Conservation (phyloP, 2,797 vertebrate genomes). For the Crocodylus rhombifer region DNA sequence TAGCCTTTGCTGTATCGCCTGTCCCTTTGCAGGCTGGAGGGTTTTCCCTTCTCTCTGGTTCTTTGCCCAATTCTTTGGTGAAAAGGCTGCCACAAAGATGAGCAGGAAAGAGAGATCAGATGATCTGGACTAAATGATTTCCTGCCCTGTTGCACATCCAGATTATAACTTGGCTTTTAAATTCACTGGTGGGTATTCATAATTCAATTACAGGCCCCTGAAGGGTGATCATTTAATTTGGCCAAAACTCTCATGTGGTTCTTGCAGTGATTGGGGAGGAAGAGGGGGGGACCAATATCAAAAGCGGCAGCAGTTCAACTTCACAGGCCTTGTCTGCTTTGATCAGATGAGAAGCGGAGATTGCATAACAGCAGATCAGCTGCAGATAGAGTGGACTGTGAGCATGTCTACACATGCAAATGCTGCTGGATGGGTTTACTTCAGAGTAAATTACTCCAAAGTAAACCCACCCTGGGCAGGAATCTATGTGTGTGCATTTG, state of each 20-base stretch:
- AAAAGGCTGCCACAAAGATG: neutral
- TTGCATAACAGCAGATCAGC: too few species aligned
- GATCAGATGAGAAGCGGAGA: neutral
- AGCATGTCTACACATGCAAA: too few species aligned
- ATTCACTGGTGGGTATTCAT: neutral
- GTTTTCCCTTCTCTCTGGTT: slow-evolving; percentile 20
- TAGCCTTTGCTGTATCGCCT: slow-evolving; percentile 2
- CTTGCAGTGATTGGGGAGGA: neutral
- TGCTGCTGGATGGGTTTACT: too few species aligned
- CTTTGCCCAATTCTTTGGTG: neutral
- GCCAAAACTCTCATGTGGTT: neutral
- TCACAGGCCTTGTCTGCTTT: neutral
- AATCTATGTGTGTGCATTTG: too few species aligned
- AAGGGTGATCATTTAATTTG: neutral
- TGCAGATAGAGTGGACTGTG: slow-evolving; percentile 16
- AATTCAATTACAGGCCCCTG: neutral
- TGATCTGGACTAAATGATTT: neutral
- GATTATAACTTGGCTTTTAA: neutral
- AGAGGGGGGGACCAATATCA: neutral
- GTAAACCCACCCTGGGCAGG: too few species aligned
- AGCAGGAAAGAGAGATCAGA: neutral
- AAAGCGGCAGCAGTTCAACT: neutral
- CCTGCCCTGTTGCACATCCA: neutral
- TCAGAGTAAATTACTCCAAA: too few species aligned
- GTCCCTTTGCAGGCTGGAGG: neutral